Evolutionary conservation across 2,888 invertebrate genomes (phyloP).

Genomic region (Ametastegia equiseti): DNA sequence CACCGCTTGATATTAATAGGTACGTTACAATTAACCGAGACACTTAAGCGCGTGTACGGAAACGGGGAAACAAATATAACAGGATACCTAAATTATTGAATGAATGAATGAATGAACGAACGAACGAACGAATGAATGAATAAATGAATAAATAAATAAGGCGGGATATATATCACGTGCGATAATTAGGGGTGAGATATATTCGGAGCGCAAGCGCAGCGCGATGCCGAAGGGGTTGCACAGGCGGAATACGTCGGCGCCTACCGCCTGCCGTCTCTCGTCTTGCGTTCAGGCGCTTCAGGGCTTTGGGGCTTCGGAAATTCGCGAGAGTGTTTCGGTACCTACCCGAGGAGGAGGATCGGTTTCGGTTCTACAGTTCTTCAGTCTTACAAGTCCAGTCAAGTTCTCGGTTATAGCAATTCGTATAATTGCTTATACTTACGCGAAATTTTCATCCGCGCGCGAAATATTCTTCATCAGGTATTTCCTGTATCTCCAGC

Average conservation of each 20-base stretch:
- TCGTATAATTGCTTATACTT: too few species aligned
- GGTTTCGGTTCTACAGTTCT: not conserved
- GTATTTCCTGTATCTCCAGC: too few species aligned
- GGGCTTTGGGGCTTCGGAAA: not conserved
- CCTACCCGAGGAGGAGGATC: conserved; percentile 16
- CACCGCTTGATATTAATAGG: too few species aligned
- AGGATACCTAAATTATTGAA: too few species aligned
- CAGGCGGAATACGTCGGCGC: conserved; percentile 36
- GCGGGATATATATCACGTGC: conserved; percentile 13
- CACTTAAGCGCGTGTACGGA: too few species aligned
- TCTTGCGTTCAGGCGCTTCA: not conserved
- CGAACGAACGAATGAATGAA: not conserved
- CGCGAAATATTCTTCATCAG: too few species aligned
- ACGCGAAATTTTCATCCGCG: too few species aligned
- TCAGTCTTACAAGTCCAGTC: too few species aligned
- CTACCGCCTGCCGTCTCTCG: too few species aligned
- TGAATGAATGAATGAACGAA: not conserved
- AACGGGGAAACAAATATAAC: too few species aligned
- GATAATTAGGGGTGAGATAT: conserved; percentile 11
- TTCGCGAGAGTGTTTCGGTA: conserved; percentile 34
- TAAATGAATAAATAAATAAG: not conserved
- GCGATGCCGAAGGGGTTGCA: not conserved
- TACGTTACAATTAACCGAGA: too few species aligned
- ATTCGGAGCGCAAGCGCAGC: conserved; percentile 2
- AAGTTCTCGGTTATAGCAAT: not conserved